phyloP scores from a whole-genome alignment of 1,140 invertebrate species.

The Aphelinus certus region DNA sequence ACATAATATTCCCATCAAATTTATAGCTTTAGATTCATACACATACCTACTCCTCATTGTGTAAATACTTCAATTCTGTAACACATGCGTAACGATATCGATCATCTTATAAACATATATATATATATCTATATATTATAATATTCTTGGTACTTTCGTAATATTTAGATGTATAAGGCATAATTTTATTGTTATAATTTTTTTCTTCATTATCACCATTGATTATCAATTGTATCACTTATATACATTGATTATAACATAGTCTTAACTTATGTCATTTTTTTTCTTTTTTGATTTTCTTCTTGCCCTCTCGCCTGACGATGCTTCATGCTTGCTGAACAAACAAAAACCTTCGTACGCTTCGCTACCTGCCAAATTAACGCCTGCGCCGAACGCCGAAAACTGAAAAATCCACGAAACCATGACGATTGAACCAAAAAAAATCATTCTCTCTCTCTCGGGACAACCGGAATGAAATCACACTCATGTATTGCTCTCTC shows the following conservation, averaged over 20 bases:
- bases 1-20: too few species aligned
- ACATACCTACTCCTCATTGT: too few species aligned
- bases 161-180: slow-evolving; percentile 42
- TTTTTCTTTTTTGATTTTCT: slow-evolving; percentile 68
- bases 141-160: slow-evolving; percentile 6
- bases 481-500: slow-evolving; percentile 16
- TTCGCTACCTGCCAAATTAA: slow-evolving; percentile 68
- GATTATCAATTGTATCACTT: slow-evolving; percentile 43
- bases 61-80: too few species aligned
- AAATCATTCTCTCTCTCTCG: slow-evolving; percentile 35
- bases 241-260: slow-evolving; percentile 41
- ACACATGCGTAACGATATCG: background rate
- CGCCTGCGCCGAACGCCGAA: slow-evolving; percentile 55
- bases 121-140: slow-evolving; percentile 3
- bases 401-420: slow-evolving; percentile 38
- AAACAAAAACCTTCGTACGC: slow-evolving; percentile 62
- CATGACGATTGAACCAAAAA: slow-evolving; percentile 43
- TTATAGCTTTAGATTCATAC: too few species aligned
- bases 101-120: slow-evolving; percentile 6
- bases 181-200: slow-evolving; percentile 29
- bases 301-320: slow-evolving; percentile 68
- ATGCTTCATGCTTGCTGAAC: slow-evolving; percentile 69
- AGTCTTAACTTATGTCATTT: slow-evolving; percentile 63
- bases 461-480: slow-evolving; percentile 34
- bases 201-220: slow-evolving; percentile 30